phyloP scores from a whole-genome alignment of 2,888 invertebrate species.

The Ennomos erosarius region DNA sequence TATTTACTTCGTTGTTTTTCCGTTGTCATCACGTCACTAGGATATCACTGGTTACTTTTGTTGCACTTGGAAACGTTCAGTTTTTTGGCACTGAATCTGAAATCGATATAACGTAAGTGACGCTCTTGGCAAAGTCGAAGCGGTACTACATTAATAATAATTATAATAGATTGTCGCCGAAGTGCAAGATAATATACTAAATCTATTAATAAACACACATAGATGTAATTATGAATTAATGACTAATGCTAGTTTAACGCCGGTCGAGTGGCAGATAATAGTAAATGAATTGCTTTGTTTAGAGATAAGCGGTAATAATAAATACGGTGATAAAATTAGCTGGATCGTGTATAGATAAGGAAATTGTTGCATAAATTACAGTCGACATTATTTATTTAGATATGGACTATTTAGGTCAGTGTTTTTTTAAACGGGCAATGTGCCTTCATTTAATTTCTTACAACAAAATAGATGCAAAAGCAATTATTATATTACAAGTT shows the following conservation, averaged over 20 bases:
- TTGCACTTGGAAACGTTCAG: conserved; percentile 5
- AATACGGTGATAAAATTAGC: conserved; percentile 8
- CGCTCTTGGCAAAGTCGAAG: conserved; percentile 46
- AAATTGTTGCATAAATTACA: background rate
- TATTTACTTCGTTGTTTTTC: conserved; percentile 13
- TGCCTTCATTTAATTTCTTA: too few relatives aligned
- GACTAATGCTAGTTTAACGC: conserved; percentile 16
- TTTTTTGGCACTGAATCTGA: conserved; percentile 34
- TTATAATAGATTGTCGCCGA: conserved; percentile 45
- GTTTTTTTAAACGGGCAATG: too few relatives aligned
- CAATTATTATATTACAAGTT: too few relatives aligned
- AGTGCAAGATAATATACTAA: conserved; percentile 12
- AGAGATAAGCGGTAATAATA: conserved; percentile 9
- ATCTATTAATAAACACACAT: conserved; percentile 9
- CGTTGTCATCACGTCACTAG: conserved; percentile 23
- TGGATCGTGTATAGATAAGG: conserved; percentile 4
- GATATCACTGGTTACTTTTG: conserved; percentile 22
- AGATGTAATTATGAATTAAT: conserved; percentile 6
- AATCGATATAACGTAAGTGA: conserved; percentile 43
- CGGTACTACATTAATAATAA: conserved; percentile 13
- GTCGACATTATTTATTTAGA: too few relatives aligned
- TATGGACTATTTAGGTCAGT: too few relatives aligned
- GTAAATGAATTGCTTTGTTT: conserved; percentile 10
- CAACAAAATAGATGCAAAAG: too few relatives aligned
- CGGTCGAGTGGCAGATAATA: conserved; percentile 20